These are phyloP conservation scores for Muntiacus reevesi DNA, from an alignment of 2,113 vertebrate species.

Conservation along the genomic window DNA sequence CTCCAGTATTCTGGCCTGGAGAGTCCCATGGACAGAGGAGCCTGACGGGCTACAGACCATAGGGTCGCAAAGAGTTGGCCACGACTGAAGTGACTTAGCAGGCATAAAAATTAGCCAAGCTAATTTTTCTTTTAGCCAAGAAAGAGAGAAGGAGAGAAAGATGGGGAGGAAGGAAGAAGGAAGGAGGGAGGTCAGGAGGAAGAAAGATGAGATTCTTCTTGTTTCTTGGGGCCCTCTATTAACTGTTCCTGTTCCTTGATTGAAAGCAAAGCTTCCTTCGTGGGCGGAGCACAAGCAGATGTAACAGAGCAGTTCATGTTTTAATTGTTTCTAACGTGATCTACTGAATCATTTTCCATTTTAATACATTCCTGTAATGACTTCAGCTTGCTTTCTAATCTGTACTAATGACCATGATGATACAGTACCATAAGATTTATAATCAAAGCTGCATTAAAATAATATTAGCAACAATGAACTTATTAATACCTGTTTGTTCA, in stretches of 20 bases:
- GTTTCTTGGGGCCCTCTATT: not conserved
- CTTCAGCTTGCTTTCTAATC: slow-evolving; percentile 48
- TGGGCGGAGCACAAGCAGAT: not conserved
- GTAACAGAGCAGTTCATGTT: not conserved
- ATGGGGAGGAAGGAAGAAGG: not conserved
- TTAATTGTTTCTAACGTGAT: slow-evolving; percentile 45
- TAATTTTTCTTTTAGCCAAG: not conserved
- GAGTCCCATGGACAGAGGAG: not conserved
- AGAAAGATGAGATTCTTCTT: not conserved
- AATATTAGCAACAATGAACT: slow-evolving; percentile 20
- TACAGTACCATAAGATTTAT: slow-evolving; percentile 13
- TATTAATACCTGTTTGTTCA: slow-evolving; percentile 34
- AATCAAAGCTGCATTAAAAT: slow-evolving; percentile 35
- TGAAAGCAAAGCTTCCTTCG: not conserved
- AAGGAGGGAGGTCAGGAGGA: not conserved
- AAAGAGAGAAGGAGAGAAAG: not conserved
- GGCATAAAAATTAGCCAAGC: not conserved
- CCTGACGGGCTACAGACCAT: not conserved
- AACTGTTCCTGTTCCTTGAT: not conserved
- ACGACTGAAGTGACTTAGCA: not conserved
- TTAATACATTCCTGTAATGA: slow-evolving; percentile 49
- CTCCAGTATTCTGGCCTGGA: not conserved
- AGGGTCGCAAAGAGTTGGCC: not conserved
- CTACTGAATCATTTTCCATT: slow-evolving; percentile 30
- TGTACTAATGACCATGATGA: slow-evolving; percentile 17